Evolutionary conservation across 2,888 invertebrate genomes (phyloP).

Genomic region (Drosophila melanocephala): DNA sequence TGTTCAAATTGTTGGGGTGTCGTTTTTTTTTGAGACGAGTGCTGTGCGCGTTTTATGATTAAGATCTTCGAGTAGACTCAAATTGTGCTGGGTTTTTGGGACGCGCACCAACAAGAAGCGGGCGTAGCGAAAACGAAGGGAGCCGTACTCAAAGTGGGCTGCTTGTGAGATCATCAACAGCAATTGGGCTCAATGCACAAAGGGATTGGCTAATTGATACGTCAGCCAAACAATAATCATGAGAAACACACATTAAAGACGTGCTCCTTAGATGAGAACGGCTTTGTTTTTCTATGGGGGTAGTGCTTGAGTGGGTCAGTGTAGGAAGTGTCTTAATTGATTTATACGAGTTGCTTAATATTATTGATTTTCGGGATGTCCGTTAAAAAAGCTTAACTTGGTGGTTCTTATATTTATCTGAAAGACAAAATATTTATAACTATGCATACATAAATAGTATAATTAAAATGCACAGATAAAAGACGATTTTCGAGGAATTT

Average conservation of each 20-base stretch:
- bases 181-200: constrained; percentile 37
- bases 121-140: constrained; percentile 46
- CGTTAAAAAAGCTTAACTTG: not conserved
- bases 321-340: constrained; percentile 11
- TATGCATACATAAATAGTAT: not conserved
- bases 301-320: constrained; percentile 22
- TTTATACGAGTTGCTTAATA: not conserved
- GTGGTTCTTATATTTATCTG: not conserved
- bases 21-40: constrained; percentile 25
- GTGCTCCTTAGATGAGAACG: constrained; percentile 1
- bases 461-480: not conserved
- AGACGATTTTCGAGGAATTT: not conserved
- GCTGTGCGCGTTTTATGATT: constrained; percentile 58
- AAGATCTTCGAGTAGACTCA: constrained; percentile 62
- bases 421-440: not conserved
- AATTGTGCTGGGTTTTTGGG: constrained; percentile 37
- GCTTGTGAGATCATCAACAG: constrained; percentile 74
- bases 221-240: constrained; percentile 26
- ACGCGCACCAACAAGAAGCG: constrained; percentile 31
- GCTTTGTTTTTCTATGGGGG: constrained; percentile 23
- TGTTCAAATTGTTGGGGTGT: constrained; percentile 40
- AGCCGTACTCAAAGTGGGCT: constrained; percentile 58
- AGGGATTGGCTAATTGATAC: constrained; percentile 71
- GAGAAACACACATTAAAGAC: constrained; percentile 44
- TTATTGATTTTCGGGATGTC: not conserved